phyloP scores from a whole-genome alignment of 2,797 vertebrate species.

The Scleropages formosus region DNA sequence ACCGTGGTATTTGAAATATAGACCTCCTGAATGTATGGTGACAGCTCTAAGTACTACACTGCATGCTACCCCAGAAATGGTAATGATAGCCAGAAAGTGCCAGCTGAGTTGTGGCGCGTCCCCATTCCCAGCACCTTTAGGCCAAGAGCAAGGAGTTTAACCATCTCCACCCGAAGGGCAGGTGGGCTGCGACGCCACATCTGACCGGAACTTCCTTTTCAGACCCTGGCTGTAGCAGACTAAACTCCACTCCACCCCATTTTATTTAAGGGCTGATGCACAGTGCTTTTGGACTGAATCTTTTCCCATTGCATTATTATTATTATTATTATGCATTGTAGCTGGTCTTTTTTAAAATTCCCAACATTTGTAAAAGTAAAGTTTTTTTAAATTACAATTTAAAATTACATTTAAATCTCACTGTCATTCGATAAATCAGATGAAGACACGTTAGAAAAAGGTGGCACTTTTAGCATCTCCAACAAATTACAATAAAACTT shows the following conservation, averaged over 20 bases:
- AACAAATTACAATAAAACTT: constrained; percentile 38
- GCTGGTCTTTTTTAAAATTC: not conserved
- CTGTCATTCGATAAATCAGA: constrained; percentile 39
- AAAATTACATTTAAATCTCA: constrained; percentile 17
- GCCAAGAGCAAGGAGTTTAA: no score
- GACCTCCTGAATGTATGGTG: no score
- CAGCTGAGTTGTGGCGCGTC: constrained; percentile 3
- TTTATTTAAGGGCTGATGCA: constrained; percentile 2
- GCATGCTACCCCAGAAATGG: no score
- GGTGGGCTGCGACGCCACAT: no score
- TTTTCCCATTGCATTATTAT: not conserved
- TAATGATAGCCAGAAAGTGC: constrained; percentile 9
- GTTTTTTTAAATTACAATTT: no score
- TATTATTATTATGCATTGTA: constrained; percentile 6
- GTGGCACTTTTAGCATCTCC: constrained; percentile 69
- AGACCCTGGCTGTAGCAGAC: not conserved
- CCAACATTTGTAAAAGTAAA: not conserved
- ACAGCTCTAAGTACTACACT: no score
- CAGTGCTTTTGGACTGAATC: constrained; percentile 3
- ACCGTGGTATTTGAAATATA: no score
- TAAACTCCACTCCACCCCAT: not conserved
- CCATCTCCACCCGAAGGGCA: no score
- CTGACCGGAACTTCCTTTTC: no score
- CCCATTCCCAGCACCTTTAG: constrained; percentile 11
- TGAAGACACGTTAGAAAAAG: constrained; percentile 64